Base-by-base conservation (phyloP, 2,888 invertebrate species). In the Teinopalpus imperialis region DNA sequence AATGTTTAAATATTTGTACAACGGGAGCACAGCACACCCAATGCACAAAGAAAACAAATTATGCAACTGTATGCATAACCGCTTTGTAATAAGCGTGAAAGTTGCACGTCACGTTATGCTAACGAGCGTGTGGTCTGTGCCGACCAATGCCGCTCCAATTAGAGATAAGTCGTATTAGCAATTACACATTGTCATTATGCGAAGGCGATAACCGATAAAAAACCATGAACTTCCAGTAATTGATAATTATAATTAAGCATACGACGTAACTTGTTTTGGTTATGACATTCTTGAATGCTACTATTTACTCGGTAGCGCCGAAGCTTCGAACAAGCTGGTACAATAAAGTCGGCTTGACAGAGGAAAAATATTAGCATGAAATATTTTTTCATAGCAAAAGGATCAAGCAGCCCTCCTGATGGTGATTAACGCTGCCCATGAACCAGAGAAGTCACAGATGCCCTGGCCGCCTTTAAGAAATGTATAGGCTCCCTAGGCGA, bases 151-250 rank as follows among this genome's bases (percentile, higher is more conserved):
- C 23, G 30, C 30, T 23, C 43, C 49, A 39, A 31, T 32, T 31
- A 44, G 23, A 16, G 46, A 41, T 31, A 42, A 43, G 30, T 32
- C 47, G 24, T 32, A 31, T 36, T 48, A 48, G 31, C 35, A 42
- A 47, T 46, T 43, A 40, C 31, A 43, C 42, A 45, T 21, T 39
- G 40, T 43, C 40, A 39, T 44, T 57, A 62, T 54, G 51, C 48
- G 45, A 43, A 49, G 39, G 24, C 47, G 57, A 59, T 61, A 61
- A 59, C 59, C 57, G 63, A 68, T 65, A 61, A 54, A 39, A 35
- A 49, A 43, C 62, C 61, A 31, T 64, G 64, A 67, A 64, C 62
- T 51, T 51, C 36, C 34, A 23, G 47, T 35, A 43, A 30, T 42
- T 23, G 21, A 35, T 37, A 16, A n/a, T 8, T 7, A n/a, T 32